Conservation (phyloP, 2,113 vertebrate species). For the Bolborhynchus lineola region DNA sequence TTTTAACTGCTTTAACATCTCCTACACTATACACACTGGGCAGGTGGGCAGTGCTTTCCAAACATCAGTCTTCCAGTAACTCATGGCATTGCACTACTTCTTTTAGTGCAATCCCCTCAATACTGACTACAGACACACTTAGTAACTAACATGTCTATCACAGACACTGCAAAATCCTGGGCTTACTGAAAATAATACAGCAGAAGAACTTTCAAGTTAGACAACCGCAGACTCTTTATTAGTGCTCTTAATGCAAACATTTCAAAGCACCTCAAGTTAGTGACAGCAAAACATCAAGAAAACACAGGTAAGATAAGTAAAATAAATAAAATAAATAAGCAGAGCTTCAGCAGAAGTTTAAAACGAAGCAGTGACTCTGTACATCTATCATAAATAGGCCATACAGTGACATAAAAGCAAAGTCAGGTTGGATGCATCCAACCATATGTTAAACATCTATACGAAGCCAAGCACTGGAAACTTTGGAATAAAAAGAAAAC, state of each 20-base stretch:
- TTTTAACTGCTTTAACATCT: neutral
- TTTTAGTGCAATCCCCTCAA: rapidly evolving
- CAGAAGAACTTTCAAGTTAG: neutral
- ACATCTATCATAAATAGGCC: neutral
- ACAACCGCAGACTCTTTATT: neutral
- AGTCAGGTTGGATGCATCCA: neutral
- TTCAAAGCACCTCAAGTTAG: neutral
- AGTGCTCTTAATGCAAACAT: neutral
- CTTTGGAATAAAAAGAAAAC: neutral
- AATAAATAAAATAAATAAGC: neutral
- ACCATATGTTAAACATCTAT: neutral
- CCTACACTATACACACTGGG: neutral
- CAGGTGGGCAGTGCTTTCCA: neutral
- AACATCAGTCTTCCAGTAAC: neutral
- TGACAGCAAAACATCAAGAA: neutral
- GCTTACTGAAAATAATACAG: neutral
- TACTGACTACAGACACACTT: rapidly evolving
- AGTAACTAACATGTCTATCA: neutral
- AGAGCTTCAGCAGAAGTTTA: neutral
- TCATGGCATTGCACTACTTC: neutral
- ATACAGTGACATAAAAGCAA: neutral
- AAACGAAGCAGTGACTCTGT: neutral
- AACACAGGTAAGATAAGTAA: neutral
- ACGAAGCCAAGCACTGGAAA: neutral
- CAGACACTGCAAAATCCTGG: neutral